Base-by-base conservation (phyloP, 2,113 vertebrate genomes). In the Ivindomyrus marchei region DNA sequence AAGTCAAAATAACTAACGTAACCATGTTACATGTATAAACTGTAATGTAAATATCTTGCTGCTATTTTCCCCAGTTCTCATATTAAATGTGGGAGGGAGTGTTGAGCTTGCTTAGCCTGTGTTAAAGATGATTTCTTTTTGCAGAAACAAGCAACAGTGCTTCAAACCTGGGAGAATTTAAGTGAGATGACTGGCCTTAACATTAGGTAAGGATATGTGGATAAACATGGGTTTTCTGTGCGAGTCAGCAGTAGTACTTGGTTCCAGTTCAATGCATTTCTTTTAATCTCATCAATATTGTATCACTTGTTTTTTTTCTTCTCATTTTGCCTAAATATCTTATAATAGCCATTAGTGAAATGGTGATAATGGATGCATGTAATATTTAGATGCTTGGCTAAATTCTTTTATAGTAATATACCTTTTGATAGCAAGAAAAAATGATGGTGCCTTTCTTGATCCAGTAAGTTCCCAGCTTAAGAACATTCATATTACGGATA, bases 81-180 rank as follows among this genome's bases (percentile, higher is more conserved):
- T 70, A 70, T 66, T 66, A 31, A 31, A 31, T 70, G n/a, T 11
- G 27, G 62, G n/a, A 70, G 10, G n/a, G 27, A 45, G 42, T 45
- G 39, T 19, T 42, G 31, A 39, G 31, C 47, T 45, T 84, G 42
- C 36, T 45, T 17, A 45, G 21, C 80, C 45, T 85, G 45, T 47
- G 39, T n/a, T 85, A 85, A 66, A 45, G 36, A 66, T 66, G 50
- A 47, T 85, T 88, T 45, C 49, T 3, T 53, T 24, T 91, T 91
- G 52, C 89, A 99, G 98, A 98, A 95, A 93, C 92, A 98, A 87
- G 90, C 94, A 58, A 94, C 94, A 74, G 98, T 97, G 91, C 92
- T 99, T 56, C 95, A 96, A 89, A 95, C 94, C 91, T 99, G 98
- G 98, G 98, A 99, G 92, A 97, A 95, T 66, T 92, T 98, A 90